These are phyloP conservation scores for Eupithecia abbreviata DNA, from an alignment of 2,888 invertebrate genomes.

Conservation along the genomic window DNA sequence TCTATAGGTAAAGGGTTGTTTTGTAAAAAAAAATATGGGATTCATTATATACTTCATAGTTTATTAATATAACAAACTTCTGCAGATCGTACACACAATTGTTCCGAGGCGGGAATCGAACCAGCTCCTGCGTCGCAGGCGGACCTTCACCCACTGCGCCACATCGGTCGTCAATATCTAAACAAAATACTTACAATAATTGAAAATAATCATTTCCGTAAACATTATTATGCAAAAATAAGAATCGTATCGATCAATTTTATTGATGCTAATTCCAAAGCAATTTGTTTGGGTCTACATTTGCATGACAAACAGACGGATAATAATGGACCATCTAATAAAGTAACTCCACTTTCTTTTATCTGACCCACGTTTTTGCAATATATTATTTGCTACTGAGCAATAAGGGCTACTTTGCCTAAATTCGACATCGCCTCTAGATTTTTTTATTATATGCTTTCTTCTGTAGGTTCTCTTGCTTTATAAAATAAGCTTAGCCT, in stretches of 20 bases:
- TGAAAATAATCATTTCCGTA: not conserved
- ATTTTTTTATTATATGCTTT: not conserved
- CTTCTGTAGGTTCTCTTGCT: too few species aligned
- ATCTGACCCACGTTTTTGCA: slow-evolving; percentile 5
- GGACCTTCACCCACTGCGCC: too few species aligned
- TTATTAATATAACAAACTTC: too few species aligned
- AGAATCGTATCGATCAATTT: not conserved
- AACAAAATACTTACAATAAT: too few species aligned
- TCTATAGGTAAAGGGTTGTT: too few species aligned
- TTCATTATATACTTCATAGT: too few species aligned
- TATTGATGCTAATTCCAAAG: not conserved
- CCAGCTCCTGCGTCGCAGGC: too few species aligned
- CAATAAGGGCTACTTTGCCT: not conserved
- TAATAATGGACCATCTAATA: not conserved
- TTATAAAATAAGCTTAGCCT: too few species aligned
- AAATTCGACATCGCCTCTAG: not conserved
- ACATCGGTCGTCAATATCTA: too few species aligned
- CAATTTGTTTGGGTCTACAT: slow-evolving; percentile 1
- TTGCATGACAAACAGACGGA: slow-evolving; percentile 8
- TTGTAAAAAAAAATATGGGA: too few species aligned
- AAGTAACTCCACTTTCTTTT: not conserved
- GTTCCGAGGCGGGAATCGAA: too few species aligned
- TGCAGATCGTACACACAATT: too few species aligned
- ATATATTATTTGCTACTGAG: not conserved
- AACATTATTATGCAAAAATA: not conserved